Conservation (phyloP, 53 echinoderm and acorn worm species). For the Apostichopus leukothele region DNA sequence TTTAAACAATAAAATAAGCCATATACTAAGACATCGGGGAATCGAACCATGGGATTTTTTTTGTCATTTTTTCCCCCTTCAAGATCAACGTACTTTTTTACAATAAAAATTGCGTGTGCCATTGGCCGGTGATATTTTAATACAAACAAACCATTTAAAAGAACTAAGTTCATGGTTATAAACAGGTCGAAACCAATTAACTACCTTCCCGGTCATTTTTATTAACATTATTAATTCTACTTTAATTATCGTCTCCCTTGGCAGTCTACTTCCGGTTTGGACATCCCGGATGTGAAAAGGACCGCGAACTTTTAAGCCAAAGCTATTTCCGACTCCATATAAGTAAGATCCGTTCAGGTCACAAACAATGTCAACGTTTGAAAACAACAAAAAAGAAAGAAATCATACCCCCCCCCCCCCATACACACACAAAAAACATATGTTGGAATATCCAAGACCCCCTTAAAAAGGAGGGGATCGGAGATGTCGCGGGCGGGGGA, state of each 20-base stretch:
- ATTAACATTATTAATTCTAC: background rate
- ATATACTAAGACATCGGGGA: no score
- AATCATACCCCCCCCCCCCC: no score
- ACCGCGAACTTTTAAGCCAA: background rate
- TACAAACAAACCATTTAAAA: no score
- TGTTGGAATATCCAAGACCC: no score
- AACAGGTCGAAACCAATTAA: constrained; percentile 17
- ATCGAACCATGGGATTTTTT: no score
- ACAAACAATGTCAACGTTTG: background rate
- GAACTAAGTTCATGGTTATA: background rate
- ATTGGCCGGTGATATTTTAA: background rate
- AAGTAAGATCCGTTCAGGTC: constrained; percentile 2
- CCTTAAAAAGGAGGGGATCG: no score
- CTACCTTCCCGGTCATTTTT: background rate
- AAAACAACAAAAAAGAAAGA: no score
- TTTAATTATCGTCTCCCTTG: constrained; percentile 26
- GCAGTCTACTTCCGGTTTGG: constrained; percentile 1
- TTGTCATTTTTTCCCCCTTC: no score
- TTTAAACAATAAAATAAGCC: no score
- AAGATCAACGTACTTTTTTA: background rate
- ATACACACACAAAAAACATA: no score
- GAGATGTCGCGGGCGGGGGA: no score
- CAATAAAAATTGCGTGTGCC: no score
- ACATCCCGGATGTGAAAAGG: background rate
- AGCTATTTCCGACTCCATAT: constrained; percentile 18